Evolutionary conservation across 2,113 vertebrate genomes (phyloP).

Genomic region (Jacana jacana): DNA sequence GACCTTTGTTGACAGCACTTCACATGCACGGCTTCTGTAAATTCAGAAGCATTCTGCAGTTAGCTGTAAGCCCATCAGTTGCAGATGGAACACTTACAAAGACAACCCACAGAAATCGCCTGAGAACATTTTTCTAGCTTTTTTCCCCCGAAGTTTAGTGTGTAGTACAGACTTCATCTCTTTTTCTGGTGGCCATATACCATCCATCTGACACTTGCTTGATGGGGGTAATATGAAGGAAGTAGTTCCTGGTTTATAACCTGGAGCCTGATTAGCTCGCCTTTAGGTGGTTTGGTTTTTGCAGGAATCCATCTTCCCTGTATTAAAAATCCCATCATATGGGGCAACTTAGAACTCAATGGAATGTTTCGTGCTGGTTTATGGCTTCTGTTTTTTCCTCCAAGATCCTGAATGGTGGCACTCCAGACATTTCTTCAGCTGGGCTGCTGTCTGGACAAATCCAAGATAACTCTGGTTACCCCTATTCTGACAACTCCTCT

Average conservation of each 20-base stretch:
- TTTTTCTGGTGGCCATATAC: neutral
- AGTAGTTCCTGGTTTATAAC: neutral
- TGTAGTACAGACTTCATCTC: neutral
- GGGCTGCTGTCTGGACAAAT: slow-evolving; percentile 85
- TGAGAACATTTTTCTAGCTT: neutral
- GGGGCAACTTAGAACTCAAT: neutral
- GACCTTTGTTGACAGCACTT: neutral
- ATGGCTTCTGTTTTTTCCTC: neutral
- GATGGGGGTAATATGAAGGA: no score
- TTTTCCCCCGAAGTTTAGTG: neutral
- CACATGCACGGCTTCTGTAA: neutral
- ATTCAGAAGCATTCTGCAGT: neutral
- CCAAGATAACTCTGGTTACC: slow-evolving; percentile 93
- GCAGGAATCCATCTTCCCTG: neutral
- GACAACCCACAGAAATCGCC: neutral
- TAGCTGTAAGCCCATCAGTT: neutral
- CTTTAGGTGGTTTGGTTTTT: neutral
- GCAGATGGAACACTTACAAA: neutral
- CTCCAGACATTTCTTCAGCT: slow-evolving; percentile 87
- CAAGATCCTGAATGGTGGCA: slow-evolving; percentile 93
- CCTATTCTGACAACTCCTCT: slow-evolving; percentile 92
- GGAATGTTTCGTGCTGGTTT: neutral
- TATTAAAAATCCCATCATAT: neutral
- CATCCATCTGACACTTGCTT: neutral
- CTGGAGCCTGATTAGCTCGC: neutral